Evolutionary conservation across 2,797 vertebrate genomes (phyloP), one percentile per base, ranked within the genome.

Genomic region (Xenentodon cancila): DNA sequence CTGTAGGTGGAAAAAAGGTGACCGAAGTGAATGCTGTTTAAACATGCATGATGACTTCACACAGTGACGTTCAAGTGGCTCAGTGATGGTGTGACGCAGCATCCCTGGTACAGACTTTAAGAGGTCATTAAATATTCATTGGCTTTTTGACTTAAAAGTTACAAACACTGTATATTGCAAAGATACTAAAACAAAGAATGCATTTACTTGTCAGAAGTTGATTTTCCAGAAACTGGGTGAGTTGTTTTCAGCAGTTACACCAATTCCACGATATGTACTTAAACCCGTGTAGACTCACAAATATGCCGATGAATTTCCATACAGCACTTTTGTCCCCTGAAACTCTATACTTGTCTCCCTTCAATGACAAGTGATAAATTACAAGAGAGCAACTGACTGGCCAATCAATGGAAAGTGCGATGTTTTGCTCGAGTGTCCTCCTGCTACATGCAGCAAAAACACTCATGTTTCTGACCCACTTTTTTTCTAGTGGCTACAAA

Each of bases 391-490:
- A 27, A 65, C 60, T 53, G 12, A 34, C 62, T 27, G 46, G 34
- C 73, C 73, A 79, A 81, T 85, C 77, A 47, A 64, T 53, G 64
- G 47, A 85, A 73, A 81, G 78, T 70, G 75, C 74, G 79, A 34
- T 51, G 48, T 53, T 84, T 79, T 67, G 53, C 67, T 84, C 74
- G 5, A 74, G 56, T 48, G 46, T 75, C 69, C 53, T 73, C 20
- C 62, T 48, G 62, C 77, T 71, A 34, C 51, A 59, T 19, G 50
- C 73, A 65, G 66, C 65, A 75, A 71, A 75, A 77, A 74, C 63
- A 63, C 74, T 81, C 66, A 20, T 27, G 48, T 68, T 69, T 77
- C 66, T 68, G 59, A 82, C 74, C 69, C 59, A 56, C 56, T 67
- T 71, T 13, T 37, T 65, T 30, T 64, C 55, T 13, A 78, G 73